A percentile compares a stretch with the other conserved stretches of the same genome.
phyloP scores from a whole-genome alignment of 2,888 invertebrate genomes.

The Pristionchus arcanus region DNA sequence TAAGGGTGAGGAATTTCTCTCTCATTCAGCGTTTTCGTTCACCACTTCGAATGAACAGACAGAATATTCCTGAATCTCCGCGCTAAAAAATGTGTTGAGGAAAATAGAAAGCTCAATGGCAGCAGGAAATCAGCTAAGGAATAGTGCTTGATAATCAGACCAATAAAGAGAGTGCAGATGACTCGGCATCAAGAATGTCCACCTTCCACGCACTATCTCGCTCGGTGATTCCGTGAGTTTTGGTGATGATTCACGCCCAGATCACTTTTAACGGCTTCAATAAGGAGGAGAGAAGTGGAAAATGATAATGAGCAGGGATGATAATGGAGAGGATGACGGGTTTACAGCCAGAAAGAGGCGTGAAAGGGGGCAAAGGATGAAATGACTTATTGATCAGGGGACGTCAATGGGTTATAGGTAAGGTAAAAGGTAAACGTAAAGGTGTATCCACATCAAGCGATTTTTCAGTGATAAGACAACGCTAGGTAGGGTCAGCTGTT shows the following conservation, averaged over 20 bases:
- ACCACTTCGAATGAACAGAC: background rate
- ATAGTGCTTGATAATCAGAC: background rate
- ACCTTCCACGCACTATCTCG: background rate
- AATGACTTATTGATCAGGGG: background rate
- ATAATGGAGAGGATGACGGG: conserved; percentile 8
- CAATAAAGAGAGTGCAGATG: background rate
- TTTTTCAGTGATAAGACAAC: too few relatives aligned
- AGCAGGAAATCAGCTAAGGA: background rate
- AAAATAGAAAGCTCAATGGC: background rate
- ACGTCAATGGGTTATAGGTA: background rate
- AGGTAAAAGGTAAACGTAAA: too few relatives aligned
- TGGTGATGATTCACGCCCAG: background rate
- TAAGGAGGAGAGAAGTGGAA: background rate
- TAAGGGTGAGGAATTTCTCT: too few relatives aligned
- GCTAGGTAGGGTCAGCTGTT: too few relatives aligned
- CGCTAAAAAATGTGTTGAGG: too few relatives aligned
- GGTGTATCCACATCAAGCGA: too few relatives aligned
- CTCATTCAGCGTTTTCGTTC: too few relatives aligned
- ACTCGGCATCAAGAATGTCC: background rate
- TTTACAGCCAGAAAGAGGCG: background rate
- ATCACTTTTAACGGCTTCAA: background rate
- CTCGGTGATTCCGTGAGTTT: background rate
- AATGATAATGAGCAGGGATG: background rate
- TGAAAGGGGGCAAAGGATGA: background rate
- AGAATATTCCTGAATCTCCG: background rate